These are phyloP conservation scores for Nomada goodeniana DNA, from an alignment of 2,888 invertebrate species.

Conservation along the genomic window DNA sequence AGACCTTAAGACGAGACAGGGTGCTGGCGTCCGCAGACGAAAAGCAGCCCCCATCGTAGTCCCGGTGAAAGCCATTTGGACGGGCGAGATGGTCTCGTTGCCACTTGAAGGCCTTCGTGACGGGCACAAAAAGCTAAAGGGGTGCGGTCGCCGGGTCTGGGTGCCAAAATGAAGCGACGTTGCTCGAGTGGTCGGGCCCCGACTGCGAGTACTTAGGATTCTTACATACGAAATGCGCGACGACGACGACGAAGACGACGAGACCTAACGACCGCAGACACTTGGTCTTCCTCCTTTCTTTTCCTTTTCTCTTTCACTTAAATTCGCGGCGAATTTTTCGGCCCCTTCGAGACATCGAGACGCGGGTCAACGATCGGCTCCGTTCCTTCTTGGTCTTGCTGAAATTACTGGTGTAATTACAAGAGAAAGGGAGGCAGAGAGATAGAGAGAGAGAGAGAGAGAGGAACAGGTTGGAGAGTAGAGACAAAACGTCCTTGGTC, in stretches of 20 bases:
- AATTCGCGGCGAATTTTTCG: slow-evolving; percentile 34
- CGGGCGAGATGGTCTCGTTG: slow-evolving; percentile 45
- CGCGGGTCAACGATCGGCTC: slow-evolving; percentile 24
- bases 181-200: slow-evolving; percentile 43
- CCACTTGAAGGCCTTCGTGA: slow-evolving; percentile 46
- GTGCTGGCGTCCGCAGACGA: slow-evolving; percentile 36
- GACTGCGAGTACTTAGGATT: slow-evolving; percentile 54
- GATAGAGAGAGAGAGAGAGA: not conserved
- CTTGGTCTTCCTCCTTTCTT: not conserved
- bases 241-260: slow-evolving; percentile 37
- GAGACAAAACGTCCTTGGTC: slow-evolving; percentile 15
- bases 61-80: slow-evolving; percentile 51
- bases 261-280: slow-evolving; percentile 33
- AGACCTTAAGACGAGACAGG: slow-evolving; percentile 16
- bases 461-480: not conserved
- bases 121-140: slow-evolving; percentile 47
- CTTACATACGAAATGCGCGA: slow-evolving; percentile 51
- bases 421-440: not conserved
- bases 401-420: slow-evolving; percentile 21
- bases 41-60: slow-evolving; percentile 26
- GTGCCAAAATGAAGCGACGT: slow-evolving; percentile 58
- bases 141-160: slow-evolving; percentile 37
- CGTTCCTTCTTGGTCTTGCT: not conserved
- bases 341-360: not conserved
- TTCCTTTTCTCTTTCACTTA: not conserved